These are phyloP conservation scores for Nothobranchius furzeri DNA, from an alignment of 2,113 vertebrate species.

Conservation along the genomic window DNA sequence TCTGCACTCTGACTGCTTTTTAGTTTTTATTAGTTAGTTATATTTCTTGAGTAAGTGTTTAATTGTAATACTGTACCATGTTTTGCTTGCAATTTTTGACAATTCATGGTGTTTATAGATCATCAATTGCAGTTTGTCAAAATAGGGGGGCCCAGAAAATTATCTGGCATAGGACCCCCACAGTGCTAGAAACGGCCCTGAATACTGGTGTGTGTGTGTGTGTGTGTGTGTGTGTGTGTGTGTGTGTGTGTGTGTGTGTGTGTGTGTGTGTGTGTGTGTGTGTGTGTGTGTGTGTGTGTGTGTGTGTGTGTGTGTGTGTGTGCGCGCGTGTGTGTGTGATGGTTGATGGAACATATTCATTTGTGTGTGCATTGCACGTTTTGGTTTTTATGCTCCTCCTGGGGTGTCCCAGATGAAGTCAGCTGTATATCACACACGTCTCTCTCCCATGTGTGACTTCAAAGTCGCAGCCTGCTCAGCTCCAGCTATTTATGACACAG, in stretches of 20 bases:
- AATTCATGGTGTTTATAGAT: too few species aligned
- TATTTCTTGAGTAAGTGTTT: too few species aligned
- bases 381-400: constrained; percentile 71
- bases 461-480: constrained; percentile 66
- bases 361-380: constrained; percentile 26
- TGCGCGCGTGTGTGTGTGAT: constrained; percentile 42
- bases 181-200: too few species aligned
- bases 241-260: constrained; percentile 34
- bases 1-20: too few species aligned
- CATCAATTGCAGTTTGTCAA: too few species aligned
- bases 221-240: constrained; percentile 18
- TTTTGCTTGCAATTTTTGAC: too few species aligned
- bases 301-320: constrained; percentile 11
- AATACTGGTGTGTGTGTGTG: too few species aligned
- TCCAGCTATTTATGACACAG: constrained; percentile 74
- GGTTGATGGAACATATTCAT: constrained; percentile 41
- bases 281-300: constrained; percentile 14
- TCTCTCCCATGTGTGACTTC: constrained; percentile 73
- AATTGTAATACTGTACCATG: too few species aligned
- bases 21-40: too few species aligned
- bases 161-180: too few species aligned
- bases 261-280: constrained; percentile 23
- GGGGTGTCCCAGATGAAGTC: constrained; percentile 62
- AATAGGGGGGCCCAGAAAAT: too few species aligned
- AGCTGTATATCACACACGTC: constrained; percentile 71